Percentiles rank a stretch among this genome's conserved stretches.
phyloP scores from a whole-genome alignment of 2,113 vertebrate species.

The Rhinichthys klamathensis region DNA sequence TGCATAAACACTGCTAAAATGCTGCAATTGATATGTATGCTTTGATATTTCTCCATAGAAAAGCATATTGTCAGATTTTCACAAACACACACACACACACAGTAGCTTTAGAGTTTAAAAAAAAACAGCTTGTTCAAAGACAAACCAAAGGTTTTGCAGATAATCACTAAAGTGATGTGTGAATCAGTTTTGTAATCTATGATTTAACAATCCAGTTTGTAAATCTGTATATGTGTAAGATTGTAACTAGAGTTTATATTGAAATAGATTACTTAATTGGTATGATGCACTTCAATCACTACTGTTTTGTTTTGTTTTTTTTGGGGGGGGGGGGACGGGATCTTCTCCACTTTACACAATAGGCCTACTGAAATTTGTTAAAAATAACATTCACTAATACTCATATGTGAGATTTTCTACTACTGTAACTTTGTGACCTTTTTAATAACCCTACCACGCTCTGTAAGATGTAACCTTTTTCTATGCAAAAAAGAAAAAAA shows the following conservation, averaged over 20 bases:
- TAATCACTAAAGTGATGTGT: conserved; percentile 55
- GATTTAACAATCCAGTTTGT: conserved; percentile 62
- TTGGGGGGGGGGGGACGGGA: conserved; percentile 76
- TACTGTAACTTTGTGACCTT: conserved; percentile 73
- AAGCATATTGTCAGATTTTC: neutral
- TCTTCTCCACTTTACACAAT: conserved; percentile 73
- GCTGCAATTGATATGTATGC: conserved; percentile 17
- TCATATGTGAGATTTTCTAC: conserved; percentile 69
- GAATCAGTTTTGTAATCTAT: conserved; percentile 55
- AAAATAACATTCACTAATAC: conserved; percentile 52
- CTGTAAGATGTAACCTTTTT: conserved; percentile 87
- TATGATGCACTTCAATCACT: conserved; percentile 89
- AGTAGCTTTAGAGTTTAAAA: conserved; percentile 24
- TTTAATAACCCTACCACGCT: conserved; percentile 71
- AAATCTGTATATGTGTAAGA: conserved; percentile 65
- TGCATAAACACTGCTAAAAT: conserved; percentile 20
- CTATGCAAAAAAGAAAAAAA: conserved; percentile 81
- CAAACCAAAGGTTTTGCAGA: conserved; percentile 62
- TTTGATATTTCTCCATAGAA: neutral
- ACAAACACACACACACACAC: neutral
- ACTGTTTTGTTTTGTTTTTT: conserved; percentile 78
- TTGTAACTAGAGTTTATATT: conserved; percentile 64
- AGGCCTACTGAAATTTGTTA: conserved; percentile 8
- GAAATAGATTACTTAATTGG: conserved; percentile 74
- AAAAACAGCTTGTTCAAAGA: conserved; percentile 18